These are phyloP conservation scores for Epinephelus malabaricus DNA, from an alignment of 2,797 vertebrate species.

Conservation along the genomic window DNA sequence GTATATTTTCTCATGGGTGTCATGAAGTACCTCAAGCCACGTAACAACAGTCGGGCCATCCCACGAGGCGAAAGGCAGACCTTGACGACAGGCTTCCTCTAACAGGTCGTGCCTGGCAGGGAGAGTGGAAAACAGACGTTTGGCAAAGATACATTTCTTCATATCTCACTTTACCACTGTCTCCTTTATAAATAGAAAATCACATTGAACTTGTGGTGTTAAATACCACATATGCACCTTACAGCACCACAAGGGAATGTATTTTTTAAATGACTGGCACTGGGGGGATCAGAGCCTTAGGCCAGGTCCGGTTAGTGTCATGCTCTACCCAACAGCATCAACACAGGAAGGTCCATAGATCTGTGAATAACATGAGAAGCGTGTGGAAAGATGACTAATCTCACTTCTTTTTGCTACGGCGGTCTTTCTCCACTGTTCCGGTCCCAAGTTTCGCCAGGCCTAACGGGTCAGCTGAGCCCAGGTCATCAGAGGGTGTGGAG, in stretches of 20 bases:
- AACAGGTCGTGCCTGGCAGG: constrained; percentile 90
- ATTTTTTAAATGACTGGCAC: constrained; percentile 16
- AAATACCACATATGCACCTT: constrained; percentile 14
- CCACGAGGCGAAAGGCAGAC: constrained; percentile 95
- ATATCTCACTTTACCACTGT: constrained; percentile 50
- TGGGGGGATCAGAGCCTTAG: neutral
- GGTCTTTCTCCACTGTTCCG: constrained; percentile 93
- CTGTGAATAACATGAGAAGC: constrained; percentile 5
- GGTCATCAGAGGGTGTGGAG: constrained; percentile 93
- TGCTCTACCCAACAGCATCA: neutral
- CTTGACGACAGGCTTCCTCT: constrained; percentile 95
- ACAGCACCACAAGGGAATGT: neutral
- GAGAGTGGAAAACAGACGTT: constrained; percentile 43
- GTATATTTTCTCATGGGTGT: neutral
- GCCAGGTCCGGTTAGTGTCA: neutral
- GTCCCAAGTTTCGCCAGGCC: constrained; percentile 92
- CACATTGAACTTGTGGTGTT: constrained; percentile 28
- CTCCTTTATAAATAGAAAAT: constrained; percentile 61
- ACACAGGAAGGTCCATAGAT: constrained; percentile 11
- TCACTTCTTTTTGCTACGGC: constrained; percentile 96
- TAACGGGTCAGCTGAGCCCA: constrained; percentile 90
- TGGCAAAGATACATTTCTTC: constrained; percentile 56
- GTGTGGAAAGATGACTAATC: constrained; percentile 46
- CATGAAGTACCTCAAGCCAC: constrained; percentile 91
- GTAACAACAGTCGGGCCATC: constrained; percentile 96